Evolutionary conservation across 2,113 vertebrate species (phyloP).

Genomic region (Pyxicephalus adspersus): DNA sequence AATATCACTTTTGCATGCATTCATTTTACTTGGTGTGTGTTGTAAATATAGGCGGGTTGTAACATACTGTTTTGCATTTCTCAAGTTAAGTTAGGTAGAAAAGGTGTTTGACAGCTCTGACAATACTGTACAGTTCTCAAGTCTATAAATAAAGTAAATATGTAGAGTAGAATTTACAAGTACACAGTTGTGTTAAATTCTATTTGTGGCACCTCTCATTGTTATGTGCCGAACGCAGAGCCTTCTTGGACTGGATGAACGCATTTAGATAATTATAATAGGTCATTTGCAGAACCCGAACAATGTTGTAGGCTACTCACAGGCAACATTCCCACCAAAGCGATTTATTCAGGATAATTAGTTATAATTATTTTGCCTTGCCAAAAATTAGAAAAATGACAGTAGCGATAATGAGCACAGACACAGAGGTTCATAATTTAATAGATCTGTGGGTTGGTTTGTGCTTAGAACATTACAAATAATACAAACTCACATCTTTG

Average conservation of each 20-base stretch:
- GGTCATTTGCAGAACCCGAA: not conserved
- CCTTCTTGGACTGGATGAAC: not conserved
- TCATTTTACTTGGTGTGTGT: not conserved
- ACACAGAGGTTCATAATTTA: not conserved
- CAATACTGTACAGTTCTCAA: not conserved
- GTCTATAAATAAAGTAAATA: conserved; percentile 31
- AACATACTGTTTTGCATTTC: not conserved
- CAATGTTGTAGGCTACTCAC: not conserved
- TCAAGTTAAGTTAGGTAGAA: not conserved
- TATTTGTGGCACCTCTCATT: conserved; percentile 28
- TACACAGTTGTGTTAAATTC: conserved; percentile 33
- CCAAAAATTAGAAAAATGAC: conserved; percentile 11
- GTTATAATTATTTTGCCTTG: not conserved
- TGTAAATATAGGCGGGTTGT: conserved; percentile 27
- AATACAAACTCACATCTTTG: not conserved
- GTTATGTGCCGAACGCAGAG: conserved; percentile 5
- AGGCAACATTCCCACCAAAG: not conserved
- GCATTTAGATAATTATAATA: not conserved
- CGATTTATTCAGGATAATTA: conserved; percentile 3
- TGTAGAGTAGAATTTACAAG: conserved; percentile 19
- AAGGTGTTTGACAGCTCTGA: conserved; percentile 36
- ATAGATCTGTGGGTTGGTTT: not conserved
- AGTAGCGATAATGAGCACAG: not conserved
- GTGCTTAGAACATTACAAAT: not conserved
- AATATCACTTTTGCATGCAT: not conserved